phyloP scores from a whole-genome alignment of 2,113 vertebrate genomes.

The Polypterus bichir region DNA sequence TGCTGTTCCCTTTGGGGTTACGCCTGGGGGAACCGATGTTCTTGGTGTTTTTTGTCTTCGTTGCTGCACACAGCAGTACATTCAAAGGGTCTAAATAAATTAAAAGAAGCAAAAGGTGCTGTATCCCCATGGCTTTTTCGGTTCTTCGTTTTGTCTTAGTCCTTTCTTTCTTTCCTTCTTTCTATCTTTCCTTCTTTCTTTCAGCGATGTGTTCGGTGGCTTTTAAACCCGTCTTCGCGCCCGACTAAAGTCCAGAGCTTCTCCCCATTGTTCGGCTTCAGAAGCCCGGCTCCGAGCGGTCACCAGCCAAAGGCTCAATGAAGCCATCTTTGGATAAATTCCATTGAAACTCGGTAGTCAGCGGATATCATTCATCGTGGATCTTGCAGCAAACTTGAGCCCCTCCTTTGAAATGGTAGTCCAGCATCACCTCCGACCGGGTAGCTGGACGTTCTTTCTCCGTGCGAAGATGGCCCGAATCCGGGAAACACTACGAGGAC shows the following conservation, averaged over 20 bases:
- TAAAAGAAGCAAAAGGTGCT: slow-evolving; percentile 52
- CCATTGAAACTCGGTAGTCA: slow-evolving; percentile 8
- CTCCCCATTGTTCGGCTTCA: slow-evolving; percentile 21
- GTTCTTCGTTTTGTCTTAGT: background rate
- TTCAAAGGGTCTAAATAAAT: slow-evolving; percentile 53
- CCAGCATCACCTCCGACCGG: too few relatives aligned
- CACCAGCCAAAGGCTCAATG: slow-evolving; percentile 17
- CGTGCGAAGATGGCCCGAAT: too few relatives aligned
- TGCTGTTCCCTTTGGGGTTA: slow-evolving; percentile 40
- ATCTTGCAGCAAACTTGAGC: slow-evolving; percentile 20
- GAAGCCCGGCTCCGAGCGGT: slow-evolving; percentile 29
- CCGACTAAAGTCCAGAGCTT: slow-evolving; percentile 25
- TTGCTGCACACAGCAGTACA: slow-evolving; percentile 37
- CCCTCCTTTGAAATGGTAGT: background rate
- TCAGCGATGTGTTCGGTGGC: background rate
- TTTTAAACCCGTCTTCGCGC: slow-evolving; percentile 29
- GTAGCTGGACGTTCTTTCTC: too few relatives aligned
- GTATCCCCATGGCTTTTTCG: slow-evolving; percentile 48
- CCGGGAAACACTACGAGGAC: too few relatives aligned
- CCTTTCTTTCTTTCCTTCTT: slow-evolving; percentile 8
- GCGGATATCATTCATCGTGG: slow-evolving; percentile 12
- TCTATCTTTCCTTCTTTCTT: slow-evolving; percentile 16
- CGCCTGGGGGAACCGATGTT: slow-evolving; percentile 32
- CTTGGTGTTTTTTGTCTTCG: slow-evolving; percentile 39
- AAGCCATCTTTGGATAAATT: slow-evolving; percentile 27